Evolutionary conservation across 2,797 vertebrate species (phyloP), one percentile per base, ranked within the genome.

Genomic region (Spinus olivaceus): DNA sequence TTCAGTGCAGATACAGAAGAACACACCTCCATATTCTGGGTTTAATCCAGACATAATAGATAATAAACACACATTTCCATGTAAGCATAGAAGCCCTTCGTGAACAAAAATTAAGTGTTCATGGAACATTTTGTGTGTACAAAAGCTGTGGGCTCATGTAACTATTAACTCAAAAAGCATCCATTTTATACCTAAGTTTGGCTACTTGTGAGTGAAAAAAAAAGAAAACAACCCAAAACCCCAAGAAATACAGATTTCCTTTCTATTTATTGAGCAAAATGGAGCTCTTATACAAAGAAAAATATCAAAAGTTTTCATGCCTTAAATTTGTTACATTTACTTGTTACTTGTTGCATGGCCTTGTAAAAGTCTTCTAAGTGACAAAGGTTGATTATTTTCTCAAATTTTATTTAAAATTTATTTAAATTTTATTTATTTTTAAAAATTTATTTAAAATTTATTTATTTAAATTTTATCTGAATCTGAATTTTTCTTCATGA

Each of bases 211-310:
- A 19, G 11, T 18, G 13, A 1, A 15, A 16, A 50, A 65, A 42
- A 28, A 30, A 59, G 39, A 42, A 18, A 14, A 1, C 7, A 22
- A 18, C 1, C 1, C 9, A 3, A 6, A 64, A 69, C 0, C 4
- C 0, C 2, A 42, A 70, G 6, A 67, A 61, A 53, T 37, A 67
- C 0, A 44, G 3, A 1, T 69, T 56, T 19, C 56, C 9, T 77
- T 87, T 60, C 25, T 51, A 39, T 81, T 91, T 86, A 41, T 35
- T 49, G n/a, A 70, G 22, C 11, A 64, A 70, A 93, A 63, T 27
- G 1, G 22, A 79, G 3, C 15, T 90, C 22, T 81, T 66, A 53
- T 3, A 6, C 41, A 17, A 35, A 59, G 41, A 67, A 87, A 74
- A 30, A 10, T 14, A 83, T 82, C 23, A 81, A 12, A 92, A 41